Evolutionary conservation across 1,140 invertebrate species (phyloP).

Genomic region (Diabrotica undecimpunctata): DNA sequence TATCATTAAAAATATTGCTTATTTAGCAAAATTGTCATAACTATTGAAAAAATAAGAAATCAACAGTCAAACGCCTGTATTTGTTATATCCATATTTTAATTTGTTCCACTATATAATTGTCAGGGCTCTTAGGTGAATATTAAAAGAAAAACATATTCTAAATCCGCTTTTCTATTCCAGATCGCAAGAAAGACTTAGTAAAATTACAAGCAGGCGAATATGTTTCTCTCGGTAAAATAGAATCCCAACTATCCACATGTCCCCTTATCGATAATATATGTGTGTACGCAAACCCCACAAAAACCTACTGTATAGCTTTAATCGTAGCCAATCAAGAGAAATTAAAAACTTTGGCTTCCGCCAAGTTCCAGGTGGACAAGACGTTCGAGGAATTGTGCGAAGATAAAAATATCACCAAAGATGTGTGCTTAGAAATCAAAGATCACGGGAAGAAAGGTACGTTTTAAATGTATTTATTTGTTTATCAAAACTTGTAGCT

Average conservation of each 20-base stretch:
- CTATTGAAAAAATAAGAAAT: too few relatives aligned
- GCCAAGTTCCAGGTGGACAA: conserved; percentile 58
- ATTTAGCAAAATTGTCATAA: too few relatives aligned
- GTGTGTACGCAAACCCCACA: conserved; percentile 83
- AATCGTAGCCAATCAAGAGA: conserved; percentile 78
- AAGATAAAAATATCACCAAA: conserved; percentile 65
- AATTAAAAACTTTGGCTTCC: conserved; percentile 65
- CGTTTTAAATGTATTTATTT: conserved; percentile 34
- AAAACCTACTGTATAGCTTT: conserved; percentile 87
- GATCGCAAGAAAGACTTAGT: conserved; percentile 98
- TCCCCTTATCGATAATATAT: conserved; percentile 93
- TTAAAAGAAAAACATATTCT: too few relatives aligned
- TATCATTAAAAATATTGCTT: too few relatives aligned
- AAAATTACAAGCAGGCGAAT: conserved; percentile 96
- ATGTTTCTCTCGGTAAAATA: conserved; percentile 91
- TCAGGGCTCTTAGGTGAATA: too few relatives aligned
- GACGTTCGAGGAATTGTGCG: conserved; percentile 72
- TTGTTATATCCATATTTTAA: too few relatives aligned
- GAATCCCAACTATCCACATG: conserved; percentile 88
- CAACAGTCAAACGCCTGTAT: too few relatives aligned
- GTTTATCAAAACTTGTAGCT: too few relatives aligned
- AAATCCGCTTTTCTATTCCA: conserved; percentile 44
- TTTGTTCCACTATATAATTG: too few relatives aligned
- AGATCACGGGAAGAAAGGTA: conserved; percentile 79
- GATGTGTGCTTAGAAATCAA: conserved; percentile 75